Percentiles rank a stretch among this genome's conserved stretches.
Evolutionary conservation across 2,797 vertebrate species (phyloP).

Genomic region (Otolemur crassicaudatus): DNA sequence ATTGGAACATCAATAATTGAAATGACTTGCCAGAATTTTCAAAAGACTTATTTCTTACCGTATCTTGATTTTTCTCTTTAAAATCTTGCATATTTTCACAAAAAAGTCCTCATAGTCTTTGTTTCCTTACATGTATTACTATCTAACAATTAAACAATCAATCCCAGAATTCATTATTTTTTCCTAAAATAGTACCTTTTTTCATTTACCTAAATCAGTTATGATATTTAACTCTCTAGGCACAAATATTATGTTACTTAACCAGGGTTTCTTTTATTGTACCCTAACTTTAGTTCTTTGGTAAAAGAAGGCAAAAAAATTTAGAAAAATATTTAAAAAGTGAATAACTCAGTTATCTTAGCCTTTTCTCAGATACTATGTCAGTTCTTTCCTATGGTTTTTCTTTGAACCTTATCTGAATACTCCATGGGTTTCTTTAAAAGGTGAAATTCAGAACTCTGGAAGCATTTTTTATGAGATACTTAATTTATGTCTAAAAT

Average conservation of each 20-base stretch:
- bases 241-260: conserved; percentile 5
- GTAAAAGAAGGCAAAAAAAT: conserved; percentile 14
- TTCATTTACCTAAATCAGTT: background rate
- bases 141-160: conserved; percentile 2
- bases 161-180: conserved; percentile 18
- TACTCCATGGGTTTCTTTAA: background rate
- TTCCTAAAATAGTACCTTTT: background rate
- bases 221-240: conserved; percentile 6
- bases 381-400: background rate
- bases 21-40: conserved; percentile 6
- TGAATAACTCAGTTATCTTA: background rate
- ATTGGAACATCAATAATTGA: background rate
- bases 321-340: conserved; percentile 23
- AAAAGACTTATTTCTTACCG: conserved; percentile 31
- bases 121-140: background rate
- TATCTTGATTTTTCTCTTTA: conserved; percentile 1
- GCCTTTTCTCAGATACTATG: background rate
- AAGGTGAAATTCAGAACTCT: background rate
- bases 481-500: conserved; percentile 34
- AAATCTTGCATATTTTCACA: background rate
- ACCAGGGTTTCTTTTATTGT: conserved; percentile 18
- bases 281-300: background rate
- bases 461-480: background rate
- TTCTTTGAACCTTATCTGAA: background rate
- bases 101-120: background rate